Evolutionary conservation across 2,888 invertebrate species (phyloP), one percentile per base, ranked within the genome.

Genomic region (Chloroclystis v-ata): DNA sequence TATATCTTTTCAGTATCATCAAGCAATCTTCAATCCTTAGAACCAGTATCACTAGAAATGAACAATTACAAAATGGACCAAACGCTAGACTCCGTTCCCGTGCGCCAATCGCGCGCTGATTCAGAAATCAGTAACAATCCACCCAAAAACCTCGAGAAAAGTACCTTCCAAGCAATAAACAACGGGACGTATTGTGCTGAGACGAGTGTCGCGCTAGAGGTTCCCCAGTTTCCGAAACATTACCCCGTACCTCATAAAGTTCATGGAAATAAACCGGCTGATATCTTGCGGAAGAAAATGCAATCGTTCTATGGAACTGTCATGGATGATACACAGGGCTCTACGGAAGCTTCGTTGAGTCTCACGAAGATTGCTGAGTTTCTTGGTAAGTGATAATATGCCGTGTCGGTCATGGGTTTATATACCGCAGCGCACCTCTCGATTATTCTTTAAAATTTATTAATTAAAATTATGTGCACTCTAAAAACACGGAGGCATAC

Each of bases 341-440:
- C 57, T 0, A 37, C 51, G 0, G 83, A 84, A 25, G 75, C 76
- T 60, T 86, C 86, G 1, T 56, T 86, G 13, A 85, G 83, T 51
- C 69, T 85, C 51, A 85, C 86, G 0, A 82, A 75, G 56, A 86
- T 87, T 60, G 81, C 80, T 26, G 83, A 82, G 56, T 81, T 75
- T 62, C 65, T 87, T 32, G 81, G 74, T 56, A 10, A 30, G 14
- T 24, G 0, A 7, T 26, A 9, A 13, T 7, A 20, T n/a, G n/a
- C n/a, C n/a, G n/a, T n/a, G n/a, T n/a, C n/a, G n/a, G n/a, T n/a
- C n/a, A n/a, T n/a, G n/a, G n/a, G n/a, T n/a, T n/a, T n/a, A n/a
- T n/a, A n/a, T n/a, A n/a, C n/a, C n/a, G n/a, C n/a, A n/a, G n/a
- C n/a, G n/a, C n/a, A n/a, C n/a, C n/a, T n/a, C n/a, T n/a, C n/a